Evolutionary conservation across 2,113 vertebrate species (phyloP).

Genomic region (Saccopteryx bilineata): DNA sequence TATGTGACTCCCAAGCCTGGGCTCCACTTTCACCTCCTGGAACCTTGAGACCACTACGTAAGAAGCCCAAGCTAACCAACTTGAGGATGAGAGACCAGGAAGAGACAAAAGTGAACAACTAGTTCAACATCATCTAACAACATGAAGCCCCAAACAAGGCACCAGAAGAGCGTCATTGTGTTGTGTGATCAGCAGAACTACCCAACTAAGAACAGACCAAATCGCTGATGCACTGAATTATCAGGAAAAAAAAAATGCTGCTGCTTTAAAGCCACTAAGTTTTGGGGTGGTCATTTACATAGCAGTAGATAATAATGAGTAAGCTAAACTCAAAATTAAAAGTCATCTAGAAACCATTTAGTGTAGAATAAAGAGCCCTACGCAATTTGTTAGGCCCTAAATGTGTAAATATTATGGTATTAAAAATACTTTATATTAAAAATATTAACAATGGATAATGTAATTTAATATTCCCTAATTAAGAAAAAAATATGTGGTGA

Average conservation of each 20-base stretch:
- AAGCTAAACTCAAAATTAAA: slow-evolving; percentile 16
- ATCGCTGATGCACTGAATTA: not conserved
- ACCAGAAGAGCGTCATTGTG: not conserved
- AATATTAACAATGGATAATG: not conserved
- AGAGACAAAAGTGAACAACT: not conserved
- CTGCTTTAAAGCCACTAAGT: not conserved
- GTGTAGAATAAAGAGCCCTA: not conserved
- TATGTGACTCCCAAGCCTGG: not conserved
- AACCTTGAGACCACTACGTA: not conserved
- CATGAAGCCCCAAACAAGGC: not conserved
- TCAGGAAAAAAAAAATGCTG: not conserved
- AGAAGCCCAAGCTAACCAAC: not conserved
- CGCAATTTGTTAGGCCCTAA: not conserved
- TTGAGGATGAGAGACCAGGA: not conserved
- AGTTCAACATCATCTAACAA: not conserved
- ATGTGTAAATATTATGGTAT: not conserved
- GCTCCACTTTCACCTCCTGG: not conserved
- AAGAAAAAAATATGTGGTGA: not conserved
- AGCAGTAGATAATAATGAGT: not conserved
- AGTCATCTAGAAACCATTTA: not conserved
- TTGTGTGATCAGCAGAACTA: not conserved
- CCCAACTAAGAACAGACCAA: not conserved
- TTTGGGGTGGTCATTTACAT: not conserved
- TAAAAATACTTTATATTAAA: slow-evolving; percentile 25
- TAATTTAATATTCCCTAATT: not conserved